Evolutionary conservation across 64 coral and sea anemone species (phyloP), one percentile per base, ranked within the genome.

Genomic region (Stylophora pistillata): DNA sequence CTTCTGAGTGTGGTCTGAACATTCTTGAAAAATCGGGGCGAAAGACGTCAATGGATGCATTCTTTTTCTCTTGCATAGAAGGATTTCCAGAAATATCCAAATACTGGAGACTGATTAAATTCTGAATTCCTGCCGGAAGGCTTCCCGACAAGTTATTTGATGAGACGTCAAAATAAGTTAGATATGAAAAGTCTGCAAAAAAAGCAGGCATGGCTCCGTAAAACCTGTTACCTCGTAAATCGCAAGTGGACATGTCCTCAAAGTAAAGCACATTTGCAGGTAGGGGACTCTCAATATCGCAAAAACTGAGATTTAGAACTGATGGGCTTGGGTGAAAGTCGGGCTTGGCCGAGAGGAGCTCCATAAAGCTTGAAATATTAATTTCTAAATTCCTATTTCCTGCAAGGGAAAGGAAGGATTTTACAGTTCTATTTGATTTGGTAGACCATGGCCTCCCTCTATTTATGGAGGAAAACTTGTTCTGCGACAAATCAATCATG

Each of bases 61-160:
- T 34, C 1, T 26, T 62, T 16, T 28, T 27, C 2, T 88, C 56
- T 15, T 32, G 73, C 86, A 88, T 89, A 0, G 6, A 30, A 13
- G 74, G 54, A 79, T 89, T 89, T 18, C 87, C 87, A 68, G 87
- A 89, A 70, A 89, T 89, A 28, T 89, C 87, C 37, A 89, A 79
- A 71, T 89, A 71, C 29, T 89, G 75, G 13, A 89, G 68, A 9
- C 75, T 79, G 10, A 71, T 9, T 13, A 79, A 18, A 53, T 78
- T 89, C 32, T 78, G 41, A 31, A 79, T 89, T 55, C 87, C 87
- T 28, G 29, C 54, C 31, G 87, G 87, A 23, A 89, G 61, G 20
- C 68, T 55, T 31, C 87, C 87, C 0, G 75, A 55, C 73, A 89
- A 57, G 54, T 79, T 65, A 89, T 89, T 89, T 0, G 29, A 30